A percentile compares a stretch with the other conserved stretches of the same genome.
Evolutionary conservation across 1,140 invertebrate species (phyloP).

Genomic region (Drosophila pandora): DNA sequence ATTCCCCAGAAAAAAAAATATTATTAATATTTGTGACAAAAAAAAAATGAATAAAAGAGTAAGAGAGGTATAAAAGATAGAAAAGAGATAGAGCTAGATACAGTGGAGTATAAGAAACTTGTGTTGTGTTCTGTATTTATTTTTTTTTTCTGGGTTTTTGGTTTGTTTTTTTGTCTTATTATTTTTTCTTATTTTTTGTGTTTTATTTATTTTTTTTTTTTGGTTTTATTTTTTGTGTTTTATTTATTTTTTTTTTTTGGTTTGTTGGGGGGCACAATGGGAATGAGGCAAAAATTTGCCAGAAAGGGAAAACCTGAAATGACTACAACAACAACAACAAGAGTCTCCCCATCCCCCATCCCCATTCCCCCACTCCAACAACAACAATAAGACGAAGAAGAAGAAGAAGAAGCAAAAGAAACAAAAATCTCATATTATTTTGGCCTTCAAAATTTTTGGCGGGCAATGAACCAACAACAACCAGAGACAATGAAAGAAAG

Average conservation of each 20-base stretch:
- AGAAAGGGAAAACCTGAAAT: constrained; percentile 82
- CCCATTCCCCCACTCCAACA: too few species aligned
- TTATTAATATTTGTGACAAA: constrained; percentile 3
- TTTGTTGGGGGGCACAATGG: constrained; percentile 35
- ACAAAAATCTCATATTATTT: constrained; percentile 81
- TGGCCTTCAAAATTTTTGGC: constrained; percentile 83
- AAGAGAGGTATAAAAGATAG: constrained; percentile 15
- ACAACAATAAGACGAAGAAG: constrained; percentile 17
- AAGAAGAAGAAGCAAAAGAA: constrained; percentile 52
- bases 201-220: constrained; percentile 5
- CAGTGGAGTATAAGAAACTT: constrained; percentile 50
- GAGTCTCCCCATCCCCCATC: too few species aligned
- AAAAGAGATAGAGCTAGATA: constrained; percentile 16
- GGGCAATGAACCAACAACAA: constrained; percentile 83
- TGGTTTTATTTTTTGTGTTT: not conserved
- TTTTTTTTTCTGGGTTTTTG: not conserved
- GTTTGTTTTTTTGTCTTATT: constrained; percentile 2
- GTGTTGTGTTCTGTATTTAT: constrained; percentile 36
- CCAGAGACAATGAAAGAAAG: constrained; percentile 31
- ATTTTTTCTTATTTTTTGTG: not conserved
- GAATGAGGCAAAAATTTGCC: constrained; percentile 51
- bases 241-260: constrained; percentile 6
- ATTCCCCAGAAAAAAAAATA: constrained; percentile 20
- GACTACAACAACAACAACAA: constrained; percentile 41
- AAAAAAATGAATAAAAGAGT: constrained; percentile 10